Base-by-base conservation (phyloP, 2,888 invertebrate genomes). In the Lasioglossum lativentre region DNA sequence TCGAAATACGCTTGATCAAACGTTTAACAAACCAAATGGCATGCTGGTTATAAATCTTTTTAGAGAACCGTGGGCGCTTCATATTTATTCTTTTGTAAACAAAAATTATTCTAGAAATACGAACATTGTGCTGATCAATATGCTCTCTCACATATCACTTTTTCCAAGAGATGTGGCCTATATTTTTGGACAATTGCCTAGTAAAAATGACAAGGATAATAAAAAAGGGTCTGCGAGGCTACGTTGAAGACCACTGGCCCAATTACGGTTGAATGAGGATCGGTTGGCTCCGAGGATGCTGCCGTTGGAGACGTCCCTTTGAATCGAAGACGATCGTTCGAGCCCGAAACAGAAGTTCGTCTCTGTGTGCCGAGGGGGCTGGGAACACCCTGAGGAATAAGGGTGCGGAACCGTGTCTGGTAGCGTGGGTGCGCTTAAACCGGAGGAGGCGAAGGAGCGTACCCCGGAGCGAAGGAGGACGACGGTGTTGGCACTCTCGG, bases 401-500 rank as follows among this genome's bases (percentile, higher is more conserved):
- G 77, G 78, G 80, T 71, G 82, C 42, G 59, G 56, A 68, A 45
- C 59, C 72, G 82, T 80, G 87, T 86, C 68, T 84, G 83, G 84
- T 86, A 84, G 84, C 78, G 40, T 66, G 80, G 45, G 73, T 63
- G 42, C 68, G 38, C 66, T 52, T 42, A 34, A 45, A 56, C 47
- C 38, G 12, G 14, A 71, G 77, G 30, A 78, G 73, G 75, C 66
- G 56, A 38, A 66, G 45, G 34, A 78, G 82, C 70, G 82, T 78
- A 79, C 76, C 73, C 52, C 56, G 85, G 72, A 77, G 80, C 68
- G 82, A 76, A 81, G 85, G 84, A 84, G 86, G 81, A 88, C 81
- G 83, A 77, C 84, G 87, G 87, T 86, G 88, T 87, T 86, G 87
- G 80, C 85, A 89, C 86, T 89, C 87, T 85, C 82, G 86, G 86